A percentile compares a stretch with the other conserved stretches of the same genome.
Conservation (phyloP, 2,888 invertebrate genomes). For the Drymonia ruficornis region DNA sequence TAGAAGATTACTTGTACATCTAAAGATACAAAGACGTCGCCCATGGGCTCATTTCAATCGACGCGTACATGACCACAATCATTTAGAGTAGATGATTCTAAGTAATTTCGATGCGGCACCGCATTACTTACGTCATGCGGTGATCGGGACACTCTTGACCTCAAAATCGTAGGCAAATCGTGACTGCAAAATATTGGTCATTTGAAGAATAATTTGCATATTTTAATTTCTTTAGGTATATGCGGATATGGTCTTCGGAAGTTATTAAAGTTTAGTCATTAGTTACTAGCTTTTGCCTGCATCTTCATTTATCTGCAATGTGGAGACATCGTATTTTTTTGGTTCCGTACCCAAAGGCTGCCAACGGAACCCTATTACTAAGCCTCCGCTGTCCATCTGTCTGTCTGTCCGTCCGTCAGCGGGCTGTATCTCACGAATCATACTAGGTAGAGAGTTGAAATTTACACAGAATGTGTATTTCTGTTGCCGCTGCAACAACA, state of each 20-base stretch:
- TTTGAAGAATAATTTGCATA: slow-evolving; percentile 22
- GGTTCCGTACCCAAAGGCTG: too few species aligned
- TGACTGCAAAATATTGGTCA: slow-evolving; percentile 37
- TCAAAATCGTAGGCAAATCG: slow-evolving; percentile 38
- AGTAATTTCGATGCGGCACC: background rate
- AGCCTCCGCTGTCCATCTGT: too few species aligned
- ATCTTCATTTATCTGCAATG: too few species aligned
- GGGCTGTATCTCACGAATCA: too few species aligned
- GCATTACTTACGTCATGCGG: background rate
- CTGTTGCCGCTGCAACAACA: too few species aligned
- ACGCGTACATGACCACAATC: background rate
- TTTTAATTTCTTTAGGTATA: slow-evolving; percentile 12
- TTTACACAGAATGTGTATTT: too few species aligned
- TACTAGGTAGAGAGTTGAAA: too few species aligned
- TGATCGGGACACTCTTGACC: slow-evolving; percentile 31
- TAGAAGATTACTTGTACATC: background rate
- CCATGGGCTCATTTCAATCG: background rate
- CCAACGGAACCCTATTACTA: too few species aligned
- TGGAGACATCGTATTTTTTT: too few species aligned
- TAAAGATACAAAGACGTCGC: background rate
- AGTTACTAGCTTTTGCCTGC: too few species aligned
- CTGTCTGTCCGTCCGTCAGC: too few species aligned
- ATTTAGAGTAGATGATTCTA: background rate
- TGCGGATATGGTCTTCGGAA: slow-evolving; percentile 12
- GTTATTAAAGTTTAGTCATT: too few species aligned